Evolutionary conservation across 2,797 vertebrate genomes (phyloP), one percentile per base, ranked within the genome.

Genomic region (Dipus sagitta): DNA sequence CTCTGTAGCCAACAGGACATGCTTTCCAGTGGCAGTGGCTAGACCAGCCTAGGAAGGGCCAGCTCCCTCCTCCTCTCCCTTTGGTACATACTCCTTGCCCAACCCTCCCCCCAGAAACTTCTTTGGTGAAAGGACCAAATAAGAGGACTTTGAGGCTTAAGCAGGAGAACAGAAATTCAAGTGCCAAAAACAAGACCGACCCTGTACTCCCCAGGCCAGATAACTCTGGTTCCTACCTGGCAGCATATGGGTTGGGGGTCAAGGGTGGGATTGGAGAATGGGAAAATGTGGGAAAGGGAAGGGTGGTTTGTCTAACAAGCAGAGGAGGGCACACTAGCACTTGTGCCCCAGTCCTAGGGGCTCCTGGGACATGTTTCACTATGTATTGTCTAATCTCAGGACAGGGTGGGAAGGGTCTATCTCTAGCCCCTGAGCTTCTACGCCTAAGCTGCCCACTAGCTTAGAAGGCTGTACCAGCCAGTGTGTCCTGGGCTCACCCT

Each of bases 281-380:
- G 11, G 47, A 47, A 47, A 47, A 9, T 47, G 11, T 47, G 47
- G 47, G 47, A 47, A n/a, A 13, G 30, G 3, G 12, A 30, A n/a
- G 28, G 12, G 28, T 30, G 12, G 67, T 4, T 14, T 26, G 42
- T 54, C 42, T 75, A 52, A 54, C 24, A 6, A 52, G 21, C 20
- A 58, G 26, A 15, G 47, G 47, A 47, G 47, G 11, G 88, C 72
- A 68, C 20, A n/a, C 38, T 30, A 60, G 42, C 0, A 10, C 52
- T 34, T 20, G 23, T 72, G 52, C 20, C 24, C 78, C 12, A 30
- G 60, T 3, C 74, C 78, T 47, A 47, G 65, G 28, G 84, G 34
- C 62, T 15, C 3, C 8, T 26, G 0, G 12, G 23, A 8, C 20
- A 23, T 10, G 64, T n/a, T 21, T 14, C 9, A 9, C 47, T 2